Conservation (phyloP, 2,888 invertebrate genomes). For the Anarsia innoxiella region DNA sequence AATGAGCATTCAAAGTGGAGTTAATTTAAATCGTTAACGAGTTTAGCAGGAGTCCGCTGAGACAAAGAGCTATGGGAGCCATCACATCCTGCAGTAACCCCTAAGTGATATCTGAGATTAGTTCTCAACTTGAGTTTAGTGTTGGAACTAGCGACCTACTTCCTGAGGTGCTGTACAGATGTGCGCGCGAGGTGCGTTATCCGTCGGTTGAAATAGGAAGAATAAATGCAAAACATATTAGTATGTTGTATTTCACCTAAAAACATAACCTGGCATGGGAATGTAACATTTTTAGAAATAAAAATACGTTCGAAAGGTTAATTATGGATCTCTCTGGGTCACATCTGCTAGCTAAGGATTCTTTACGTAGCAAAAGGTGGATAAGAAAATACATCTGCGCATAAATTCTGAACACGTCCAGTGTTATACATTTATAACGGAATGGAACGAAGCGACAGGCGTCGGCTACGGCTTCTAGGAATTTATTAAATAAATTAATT, state of each 20-base stretch:
- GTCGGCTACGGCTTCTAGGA: conserved; percentile 48
- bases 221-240: no score
- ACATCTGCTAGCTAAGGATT: conserved; percentile 30
- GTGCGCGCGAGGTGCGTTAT: no score
- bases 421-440: conserved; percentile 69
- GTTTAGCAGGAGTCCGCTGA: conserved; percentile 38
- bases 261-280: no score
- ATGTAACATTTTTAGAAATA: no score
- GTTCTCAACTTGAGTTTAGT: conserved; percentile 33
- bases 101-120: conserved; percentile 44
- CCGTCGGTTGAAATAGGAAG: no score
- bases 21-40: conserved; percentile 58
- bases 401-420: conserved; percentile 65
- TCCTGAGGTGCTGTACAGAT: no score
- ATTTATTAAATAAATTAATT: conserved; percentile 71
- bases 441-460: conserved; percentile 51
- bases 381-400: conserved; percentile 57
- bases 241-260: no score
- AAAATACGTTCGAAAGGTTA: conserved; percentile 3
- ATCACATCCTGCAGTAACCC: conserved; percentile 52
- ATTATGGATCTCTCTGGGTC: conserved; percentile 3
- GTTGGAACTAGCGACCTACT: conserved; percentile 5
- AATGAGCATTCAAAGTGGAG: conserved; percentile 48
- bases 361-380: conserved; percentile 34
- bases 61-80: conserved; percentile 46